Evolutionary conservation across 2,113 vertebrate genomes (phyloP), one percentile per base, ranked within the genome.

Genomic region (Merops nubicus): DNA sequence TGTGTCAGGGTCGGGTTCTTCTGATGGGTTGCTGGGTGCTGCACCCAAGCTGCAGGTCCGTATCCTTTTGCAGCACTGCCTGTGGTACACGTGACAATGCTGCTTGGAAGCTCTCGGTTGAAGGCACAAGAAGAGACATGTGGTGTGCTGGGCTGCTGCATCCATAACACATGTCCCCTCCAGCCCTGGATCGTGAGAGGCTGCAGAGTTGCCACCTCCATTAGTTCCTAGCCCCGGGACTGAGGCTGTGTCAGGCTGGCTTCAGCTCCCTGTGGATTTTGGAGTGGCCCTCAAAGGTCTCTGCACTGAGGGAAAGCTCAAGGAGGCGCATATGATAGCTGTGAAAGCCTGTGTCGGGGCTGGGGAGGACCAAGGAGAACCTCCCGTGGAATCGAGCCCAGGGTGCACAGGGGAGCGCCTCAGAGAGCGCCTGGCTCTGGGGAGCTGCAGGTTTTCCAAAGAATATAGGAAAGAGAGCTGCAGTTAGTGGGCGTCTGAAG

Each of bases 301-400:
- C 3, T 1, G 36, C 62, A 33, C 12, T 0, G 1, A 45, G 72
- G 62, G 60, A 40, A 65, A 67, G 47, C 59, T 43, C 29, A n/a
- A 56, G 65, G 28, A 68, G 28, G 34, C 36, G 6, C 17, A 4
- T 4, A 8, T 1, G 6, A 22, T 8, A 34, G 31, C 82, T 60
- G 51, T 59, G 70, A 76, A 64, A 65, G 40, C 10, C 33, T 36
- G 23, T 0, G 1, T 4, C 1, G 0, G 51, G 28, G 19, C 47
- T 56, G 48, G 20, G 21, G 48, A 56, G 42, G 54, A n/a, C 7
- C 0, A n/a, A n/a, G n/a, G n/a, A n/a, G n/a, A n/a, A n/a, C n/a
- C n/a, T n/a, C n/a, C n/a, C n/a, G n/a, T 8, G 21, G 50, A 69
- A 50, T 4, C 0, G 1, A 80, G 64, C 50, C 28, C 1, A 1